These are phyloP conservation scores for Dryoscopus gambensis DNA, from an alignment of 2,113 vertebrate species.

Conservation along the genomic window DNA sequence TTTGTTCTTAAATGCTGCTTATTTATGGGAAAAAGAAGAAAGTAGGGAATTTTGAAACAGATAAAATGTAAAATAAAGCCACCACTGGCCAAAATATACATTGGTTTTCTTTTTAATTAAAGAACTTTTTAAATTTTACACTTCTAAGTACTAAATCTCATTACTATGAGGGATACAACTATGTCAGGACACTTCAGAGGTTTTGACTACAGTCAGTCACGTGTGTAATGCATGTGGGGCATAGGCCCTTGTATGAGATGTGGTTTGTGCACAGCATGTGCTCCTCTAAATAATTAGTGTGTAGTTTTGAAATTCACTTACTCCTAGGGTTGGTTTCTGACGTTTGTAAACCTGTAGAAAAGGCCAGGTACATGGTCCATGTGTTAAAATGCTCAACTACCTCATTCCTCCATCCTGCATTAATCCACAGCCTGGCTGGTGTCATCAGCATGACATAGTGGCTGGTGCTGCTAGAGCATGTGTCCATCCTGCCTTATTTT, in stretches of 20 bases:
- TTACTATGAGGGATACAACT: neutral
- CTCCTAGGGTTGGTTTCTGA: rapidly evolving
- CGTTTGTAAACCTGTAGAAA: neutral
- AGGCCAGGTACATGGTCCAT: rapidly evolving
- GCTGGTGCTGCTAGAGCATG: neutral
- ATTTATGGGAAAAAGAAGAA: neutral
- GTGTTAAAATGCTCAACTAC: neutral
- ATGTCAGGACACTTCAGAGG: neutral
- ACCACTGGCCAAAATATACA: neutral
- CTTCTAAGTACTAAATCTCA: neutral
- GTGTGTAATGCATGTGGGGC: too few species aligned
- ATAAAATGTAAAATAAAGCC: neutral
- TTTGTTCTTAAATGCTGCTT: neutral
- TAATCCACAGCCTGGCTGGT: slow-evolving; percentile 42
- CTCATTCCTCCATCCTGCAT: neutral
- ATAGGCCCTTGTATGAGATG: neutral
- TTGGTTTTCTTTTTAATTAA: neutral
- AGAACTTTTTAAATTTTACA: neutral
- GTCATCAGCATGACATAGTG: neutral
- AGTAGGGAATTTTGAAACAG: neutral
- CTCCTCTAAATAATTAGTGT: neutral
- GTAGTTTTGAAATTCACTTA: neutral
- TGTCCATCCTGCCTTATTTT: slow-evolving; percentile 7
- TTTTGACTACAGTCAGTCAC: neutral
- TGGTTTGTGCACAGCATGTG: neutral